Evolutionary conservation across 2,888 invertebrate genomes (phyloP), one percentile per base, ranked within the genome.

Genomic region (Cylloceria caligata): DNA sequence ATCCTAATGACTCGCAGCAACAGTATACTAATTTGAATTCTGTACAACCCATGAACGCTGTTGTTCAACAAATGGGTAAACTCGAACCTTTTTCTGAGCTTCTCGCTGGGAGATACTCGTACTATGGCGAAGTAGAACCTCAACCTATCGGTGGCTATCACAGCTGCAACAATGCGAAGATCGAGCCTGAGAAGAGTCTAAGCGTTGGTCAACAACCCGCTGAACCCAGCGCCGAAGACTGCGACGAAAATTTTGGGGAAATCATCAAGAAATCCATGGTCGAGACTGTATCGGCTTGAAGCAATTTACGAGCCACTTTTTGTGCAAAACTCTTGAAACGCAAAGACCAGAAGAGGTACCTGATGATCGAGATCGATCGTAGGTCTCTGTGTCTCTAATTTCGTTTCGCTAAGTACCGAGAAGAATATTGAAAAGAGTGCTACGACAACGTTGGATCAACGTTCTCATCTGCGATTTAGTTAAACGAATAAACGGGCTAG

Each of bases 261-360:
- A 96, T 98, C 89, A 97, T 98, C 88, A 98, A 97, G 93, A 97
- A 98, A 93, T 97, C 97, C 84, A 97, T 98, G 95, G 97, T 97
- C 91, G 97, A 98, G 93, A 97, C 97, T 88, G 97, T 97, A 89
- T 96, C 96, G 89, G 97, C 97, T 94, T 97, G 95, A 86, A 73
- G 9, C 1, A 16, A 24, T 7, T 30, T 52, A 42, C 5, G 30
- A 52, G 47, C 9, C 1, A n/a, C 7, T 55, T n/a, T 42, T 64
- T 52, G 42, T 21, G 39, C 9, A 13, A 62, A 16, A 52, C 60
- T 42, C 45, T 68, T 55, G 39, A 57, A 42, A 72, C 55, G 77
- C 77, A 57, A 64, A 74, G 11, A 19, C 1, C 49, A 55, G 64
- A 57, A 67, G 79, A 71, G 67, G 75, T 67, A 79, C 75, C 67